phyloP scores from a whole-genome alignment of 2,888 invertebrate species.

The Portevinia maculata region DNA sequence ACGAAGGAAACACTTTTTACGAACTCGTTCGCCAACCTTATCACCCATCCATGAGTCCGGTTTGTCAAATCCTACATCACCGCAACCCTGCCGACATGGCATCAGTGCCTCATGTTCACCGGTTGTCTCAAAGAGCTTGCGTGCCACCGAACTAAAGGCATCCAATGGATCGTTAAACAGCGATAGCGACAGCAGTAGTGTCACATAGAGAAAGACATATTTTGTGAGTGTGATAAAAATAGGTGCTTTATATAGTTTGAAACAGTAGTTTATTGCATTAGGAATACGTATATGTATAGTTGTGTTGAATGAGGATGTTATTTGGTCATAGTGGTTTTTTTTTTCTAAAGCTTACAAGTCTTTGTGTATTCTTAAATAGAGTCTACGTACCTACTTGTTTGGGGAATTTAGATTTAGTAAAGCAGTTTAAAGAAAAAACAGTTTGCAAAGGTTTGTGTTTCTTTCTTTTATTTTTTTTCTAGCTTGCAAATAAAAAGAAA shows the following conservation, averaged over 20 bases:
- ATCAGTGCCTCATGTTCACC: conserved; percentile 78
- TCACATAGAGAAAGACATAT: conserved; percentile 34
- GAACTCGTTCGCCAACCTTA: conserved; percentile 84
- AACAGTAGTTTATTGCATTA: conserved; percentile 30
- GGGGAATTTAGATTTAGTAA: too few relatives aligned
- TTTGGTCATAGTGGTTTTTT: conserved; percentile 37
- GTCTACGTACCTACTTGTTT: too few relatives aligned
- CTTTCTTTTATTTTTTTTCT: too few relatives aligned
- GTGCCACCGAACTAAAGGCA: conserved; percentile 67
- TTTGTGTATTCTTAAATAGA: too few relatives aligned
- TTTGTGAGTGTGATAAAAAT: conserved; percentile 54
- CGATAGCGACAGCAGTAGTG: conserved; percentile 76
- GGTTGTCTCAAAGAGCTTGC: conserved; percentile 54
- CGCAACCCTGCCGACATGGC: conserved; percentile 83
- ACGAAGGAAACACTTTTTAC: conserved; percentile 83
- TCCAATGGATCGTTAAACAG: conserved; percentile 80
- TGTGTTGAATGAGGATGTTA: conserved; percentile 22
- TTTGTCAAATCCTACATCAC: conserved; percentile 88
- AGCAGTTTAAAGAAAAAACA: too few relatives aligned
- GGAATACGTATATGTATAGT: conserved; percentile 6
- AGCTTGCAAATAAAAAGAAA: too few relatives aligned
- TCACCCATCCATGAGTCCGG: conserved; percentile 89
- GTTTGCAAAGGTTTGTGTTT: too few relatives aligned
- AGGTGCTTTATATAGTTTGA: conserved; percentile 44
- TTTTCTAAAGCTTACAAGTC: too few relatives aligned